A percentile compares a stretch with the other conserved stretches of the same genome.
phyloP scores from a whole-genome alignment of 2,797 vertebrate genomes.

The Geotrypetes seraphini region DNA sequence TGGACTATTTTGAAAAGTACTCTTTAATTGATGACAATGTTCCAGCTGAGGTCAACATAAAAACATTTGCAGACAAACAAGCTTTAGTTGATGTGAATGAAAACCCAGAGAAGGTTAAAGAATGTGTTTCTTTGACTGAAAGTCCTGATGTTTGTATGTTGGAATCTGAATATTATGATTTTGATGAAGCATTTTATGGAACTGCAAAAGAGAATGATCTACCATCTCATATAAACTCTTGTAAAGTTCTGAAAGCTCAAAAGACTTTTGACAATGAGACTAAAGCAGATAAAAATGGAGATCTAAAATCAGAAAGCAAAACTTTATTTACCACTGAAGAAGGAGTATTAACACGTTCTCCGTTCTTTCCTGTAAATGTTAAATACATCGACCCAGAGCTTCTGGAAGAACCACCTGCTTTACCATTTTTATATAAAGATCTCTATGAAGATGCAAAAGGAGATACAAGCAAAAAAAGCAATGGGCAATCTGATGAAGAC shows the following conservation, averaged over 20 bases:
- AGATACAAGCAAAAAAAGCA: conserved; percentile 59
- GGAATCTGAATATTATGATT: conserved; percentile 62
- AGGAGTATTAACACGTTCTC: conserved; percentile 69
- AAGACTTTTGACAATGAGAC: conserved; percentile 14
- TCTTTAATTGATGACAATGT: conserved; percentile 74
- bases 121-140: conserved; percentile 25
- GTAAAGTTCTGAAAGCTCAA: conserved; percentile 14
- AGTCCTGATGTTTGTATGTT: conserved; percentile 45
- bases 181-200: conserved; percentile 85
- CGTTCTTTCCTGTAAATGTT: conserved; percentile 65
- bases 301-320: conserved; percentile 53
- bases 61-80: conserved; percentile 16
- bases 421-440: conserved; percentile 84
- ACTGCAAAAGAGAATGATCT: conserved; percentile 23
- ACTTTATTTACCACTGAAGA: conserved; percentile 72
- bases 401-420: conserved; percentile 79
- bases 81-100: conserved; percentile 16
- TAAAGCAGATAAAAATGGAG: conserved; percentile 7
- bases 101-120: conserved; percentile 24
- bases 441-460: conserved; percentile 77
- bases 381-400: conserved; percentile 74
- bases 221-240: conserved; percentile 6
- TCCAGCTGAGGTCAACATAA: conserved; percentile 44
- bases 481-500: conserved; percentile 68
- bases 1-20: conserved; percentile 91